Evolutionary conservation across 2,797 vertebrate species (phyloP), one percentile per base, ranked within the genome.

Genomic region (Phrynocephalus vlangalii): DNA sequence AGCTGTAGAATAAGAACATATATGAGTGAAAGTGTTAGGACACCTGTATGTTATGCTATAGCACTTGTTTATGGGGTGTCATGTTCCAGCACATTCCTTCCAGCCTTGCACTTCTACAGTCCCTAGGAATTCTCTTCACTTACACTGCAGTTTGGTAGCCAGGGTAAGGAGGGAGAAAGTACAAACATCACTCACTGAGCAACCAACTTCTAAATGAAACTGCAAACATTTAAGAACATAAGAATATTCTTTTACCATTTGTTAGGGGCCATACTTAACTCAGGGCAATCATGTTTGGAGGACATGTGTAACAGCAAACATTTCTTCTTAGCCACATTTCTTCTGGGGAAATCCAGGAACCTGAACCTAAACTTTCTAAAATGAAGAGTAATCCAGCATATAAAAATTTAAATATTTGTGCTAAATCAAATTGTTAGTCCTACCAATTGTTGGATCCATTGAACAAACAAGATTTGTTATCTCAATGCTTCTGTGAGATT

Each of bases 371-470:
- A 22, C 50, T 70, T 18, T 22, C 18, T 24, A 30, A 2, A 67
- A 56, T 28, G 68, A 52, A 52, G 44, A 22, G 52, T 6, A 78
- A 78, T 13, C 15, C 15, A 60, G 1, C 30, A 83, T 71, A 18
- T 52, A 30, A 82, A 71, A 2, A 10, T 83, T 30, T 28, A 83
- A 52, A 6, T 48, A 38, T 90, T 92, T 86, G 81, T 86, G 82
- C 5, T 56, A 63, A 63, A 20, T 63, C 60, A 63, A 20, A 63
- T 63, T 63, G 60, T 63, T 63, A 63, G 60, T 16, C 60, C 60
- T 18, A 18, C 60, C 60, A 5, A 18, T 15, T 18, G 60, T 16
- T 44, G 20, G 60, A 63, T 63, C 60, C 60, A 63, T 20, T 63
- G 16, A 63, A 63, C 5, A 63, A 63, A 63, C 13, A 15, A 20